Percentiles rank a stretch among this genome's conserved stretches.
phyloP scores from a whole-genome alignment of 2,113 vertebrate species.

The Plotosus lineatus region DNA sequence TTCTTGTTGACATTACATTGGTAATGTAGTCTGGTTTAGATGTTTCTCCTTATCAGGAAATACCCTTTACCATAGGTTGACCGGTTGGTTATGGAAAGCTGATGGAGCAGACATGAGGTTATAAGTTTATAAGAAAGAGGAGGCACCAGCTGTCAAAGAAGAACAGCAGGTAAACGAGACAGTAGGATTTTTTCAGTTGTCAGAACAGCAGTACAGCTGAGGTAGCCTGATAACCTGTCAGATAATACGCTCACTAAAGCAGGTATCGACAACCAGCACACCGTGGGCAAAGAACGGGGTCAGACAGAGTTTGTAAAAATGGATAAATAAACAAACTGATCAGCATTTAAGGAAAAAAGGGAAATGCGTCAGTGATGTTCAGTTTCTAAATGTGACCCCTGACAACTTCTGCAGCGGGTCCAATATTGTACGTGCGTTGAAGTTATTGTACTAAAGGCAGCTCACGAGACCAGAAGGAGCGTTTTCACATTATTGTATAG shows the following conservation, averaged over 20 bases:
- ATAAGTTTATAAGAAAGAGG: neutral
- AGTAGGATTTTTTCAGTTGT: neutral
- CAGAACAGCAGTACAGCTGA: neutral
- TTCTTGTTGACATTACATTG: too few relatives aligned
- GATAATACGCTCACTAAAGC: neutral
- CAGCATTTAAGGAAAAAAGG: too few relatives aligned
- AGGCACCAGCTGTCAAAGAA: slow-evolving; percentile 16
- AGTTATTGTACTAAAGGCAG: neutral
- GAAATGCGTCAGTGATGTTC: neutral
- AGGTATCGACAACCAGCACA: neutral
- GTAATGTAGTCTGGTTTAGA: too few relatives aligned
- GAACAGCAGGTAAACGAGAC: slow-evolving; percentile 31
- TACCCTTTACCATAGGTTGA: too few relatives aligned
- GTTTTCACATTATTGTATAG: neutral
- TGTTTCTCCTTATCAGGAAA: too few relatives aligned
- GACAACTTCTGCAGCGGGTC: neutral
- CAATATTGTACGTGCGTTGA: neutral
- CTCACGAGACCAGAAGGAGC: neutral
- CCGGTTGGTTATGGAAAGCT: neutral
- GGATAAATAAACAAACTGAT: too few relatives aligned
- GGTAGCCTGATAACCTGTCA: neutral
- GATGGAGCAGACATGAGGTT: neutral
- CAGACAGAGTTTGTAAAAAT: too few relatives aligned
- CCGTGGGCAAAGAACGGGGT: too few relatives aligned
- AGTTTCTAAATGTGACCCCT: neutral